These are phyloP conservation scores for Boulengeromyrus knoepffleri DNA, from an alignment of 2,113 vertebrate species.

Conservation along the genomic window DNA sequence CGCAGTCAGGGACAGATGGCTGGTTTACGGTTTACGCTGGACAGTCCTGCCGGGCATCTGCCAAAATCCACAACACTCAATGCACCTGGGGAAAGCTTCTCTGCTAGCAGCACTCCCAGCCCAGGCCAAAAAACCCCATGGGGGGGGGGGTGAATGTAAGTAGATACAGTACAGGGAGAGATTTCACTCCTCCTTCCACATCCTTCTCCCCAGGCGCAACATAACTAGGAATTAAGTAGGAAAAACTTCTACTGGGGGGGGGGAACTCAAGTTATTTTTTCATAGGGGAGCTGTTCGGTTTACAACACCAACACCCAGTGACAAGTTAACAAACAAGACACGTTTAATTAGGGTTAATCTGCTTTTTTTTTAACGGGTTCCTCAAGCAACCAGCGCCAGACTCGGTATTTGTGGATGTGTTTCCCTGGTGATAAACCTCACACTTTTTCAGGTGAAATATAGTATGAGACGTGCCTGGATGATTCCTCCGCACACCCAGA, in stretches of 20 bases:
- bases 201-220: not conserved
- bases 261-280: not conserved
- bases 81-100: not conserved
- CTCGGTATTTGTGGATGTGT: slow-evolving; percentile 53
- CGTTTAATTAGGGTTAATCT: slow-evolving; percentile 54
- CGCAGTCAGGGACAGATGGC: not conserved
- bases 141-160: not conserved
- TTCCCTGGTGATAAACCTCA: slow-evolving; percentile 64
- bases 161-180: not conserved
- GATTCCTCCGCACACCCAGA: slow-evolving; percentile 22
- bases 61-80: not conserved
- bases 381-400: slow-evolving; percentile 44
- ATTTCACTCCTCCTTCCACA: not conserved
- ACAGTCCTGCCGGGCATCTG: not conserved
- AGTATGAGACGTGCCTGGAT: slow-evolving; percentile 38
- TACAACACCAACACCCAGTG: slow-evolving; percentile 14
- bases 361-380: slow-evolving; percentile 38
- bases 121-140: too few relatives aligned
- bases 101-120: not conserved
- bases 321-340: slow-evolving; percentile 35
- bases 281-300: not conserved
- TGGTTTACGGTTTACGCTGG: not conserved
- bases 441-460: slow-evolving; percentile 52
- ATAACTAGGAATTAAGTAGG: not conserved
- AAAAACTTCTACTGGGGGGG: not conserved